phyloP scores from a whole-genome alignment of 1,140 invertebrate genomes.

The Psilanteris sp. region DNA sequence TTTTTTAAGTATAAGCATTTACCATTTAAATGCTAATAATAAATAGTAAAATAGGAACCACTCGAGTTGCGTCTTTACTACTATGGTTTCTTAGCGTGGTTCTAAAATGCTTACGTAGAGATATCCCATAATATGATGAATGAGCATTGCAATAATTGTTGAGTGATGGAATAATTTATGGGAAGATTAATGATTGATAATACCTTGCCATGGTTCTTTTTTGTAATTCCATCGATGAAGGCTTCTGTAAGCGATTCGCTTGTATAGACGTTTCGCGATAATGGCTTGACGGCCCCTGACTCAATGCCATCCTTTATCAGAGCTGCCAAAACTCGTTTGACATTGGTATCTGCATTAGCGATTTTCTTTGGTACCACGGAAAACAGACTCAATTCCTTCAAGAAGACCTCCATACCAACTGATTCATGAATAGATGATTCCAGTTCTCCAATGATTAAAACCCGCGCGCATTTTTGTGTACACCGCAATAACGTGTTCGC shows the following conservation, averaged over 20 bases:
- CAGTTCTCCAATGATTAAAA: conserved; percentile 87
- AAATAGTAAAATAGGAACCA: no score
- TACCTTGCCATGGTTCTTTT: conserved; percentile 52
- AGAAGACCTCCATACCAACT: conserved; percentile 86
- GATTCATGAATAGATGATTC: conserved; percentile 79
- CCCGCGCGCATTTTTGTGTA: conserved; percentile 84
- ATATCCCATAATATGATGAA: conserved; percentile 5
- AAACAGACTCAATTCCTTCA: conserved; percentile 90
- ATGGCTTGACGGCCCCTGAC: conserved; percentile 83
- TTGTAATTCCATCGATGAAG: conserved; percentile 75
- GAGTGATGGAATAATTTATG: conserved; percentile 34
- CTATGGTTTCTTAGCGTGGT: neutral
- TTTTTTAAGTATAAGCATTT: no score
- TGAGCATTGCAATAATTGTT: conserved; percentile 2
- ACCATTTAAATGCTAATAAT: no score
- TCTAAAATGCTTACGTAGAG: no score
- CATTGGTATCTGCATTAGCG: conserved; percentile 79
- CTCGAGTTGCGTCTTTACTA: no score
- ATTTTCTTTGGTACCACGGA: conserved; percentile 91
- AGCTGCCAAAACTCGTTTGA: conserved; percentile 73
- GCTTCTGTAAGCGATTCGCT: conserved; percentile 84
- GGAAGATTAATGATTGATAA: conserved; percentile 16
- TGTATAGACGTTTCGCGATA: conserved; percentile 82
- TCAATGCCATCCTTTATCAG: conserved; percentile 84
- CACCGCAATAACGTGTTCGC: conserved; percentile 83